phyloP scores from a whole-genome alignment of 2,888 invertebrate genomes.

The Muschampia plurimacula region DNA sequence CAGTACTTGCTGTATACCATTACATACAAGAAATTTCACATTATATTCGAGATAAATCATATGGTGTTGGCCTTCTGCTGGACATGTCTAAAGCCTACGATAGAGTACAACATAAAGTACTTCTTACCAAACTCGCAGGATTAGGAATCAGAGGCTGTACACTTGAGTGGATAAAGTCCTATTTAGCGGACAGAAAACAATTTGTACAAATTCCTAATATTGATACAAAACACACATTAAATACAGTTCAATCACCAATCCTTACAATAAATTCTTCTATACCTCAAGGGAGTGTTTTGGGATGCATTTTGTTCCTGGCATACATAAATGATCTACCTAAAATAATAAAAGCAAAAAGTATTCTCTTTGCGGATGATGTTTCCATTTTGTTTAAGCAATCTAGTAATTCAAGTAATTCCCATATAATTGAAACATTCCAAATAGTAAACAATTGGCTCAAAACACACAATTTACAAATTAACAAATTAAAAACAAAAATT shows the following conservation, averaged over 20 bases:
- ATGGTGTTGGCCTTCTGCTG: background rate
- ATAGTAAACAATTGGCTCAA: background rate
- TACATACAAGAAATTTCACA: background rate
- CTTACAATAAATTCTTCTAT: conserved; percentile 1
- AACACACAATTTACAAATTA: background rate
- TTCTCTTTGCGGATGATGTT: conserved; percentile 6
- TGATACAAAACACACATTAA: background rate
- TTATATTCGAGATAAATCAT: background rate
- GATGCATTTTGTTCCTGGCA: background rate
- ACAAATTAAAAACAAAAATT: background rate
- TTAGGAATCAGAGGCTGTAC: conserved; percentile 7
- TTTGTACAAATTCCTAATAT: background rate
- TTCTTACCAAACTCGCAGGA: background rate
- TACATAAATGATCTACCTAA: background rate
- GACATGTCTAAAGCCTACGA: conserved; percentile 12
- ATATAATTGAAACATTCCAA: background rate
- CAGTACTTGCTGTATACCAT: background rate
- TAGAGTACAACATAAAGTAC: background rate
- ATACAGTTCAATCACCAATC: background rate
- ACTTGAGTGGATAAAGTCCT: conserved; percentile 2
- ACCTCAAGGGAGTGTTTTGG: conserved; percentile 3
- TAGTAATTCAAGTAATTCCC: background rate
- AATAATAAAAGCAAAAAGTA: conserved; percentile 2
- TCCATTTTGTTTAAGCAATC: background rate
- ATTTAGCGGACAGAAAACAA: background rate